Conservation (phyloP, 2,888 invertebrate species). For the Mythimna pallens region DNA sequence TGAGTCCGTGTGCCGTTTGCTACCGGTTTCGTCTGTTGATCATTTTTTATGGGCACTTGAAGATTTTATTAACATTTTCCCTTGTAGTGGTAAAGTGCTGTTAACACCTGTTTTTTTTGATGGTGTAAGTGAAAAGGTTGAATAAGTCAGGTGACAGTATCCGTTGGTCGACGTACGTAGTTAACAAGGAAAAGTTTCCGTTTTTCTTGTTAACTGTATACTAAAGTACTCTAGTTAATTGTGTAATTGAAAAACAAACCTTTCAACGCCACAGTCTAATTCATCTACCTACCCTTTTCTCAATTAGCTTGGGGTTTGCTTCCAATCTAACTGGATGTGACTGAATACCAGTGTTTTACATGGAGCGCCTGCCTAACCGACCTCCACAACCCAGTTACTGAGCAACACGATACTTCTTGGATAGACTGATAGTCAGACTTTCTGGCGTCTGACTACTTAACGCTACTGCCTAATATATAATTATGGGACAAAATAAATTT, state of each 20-base stretch:
- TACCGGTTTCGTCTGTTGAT: slow-evolving; percentile 62
- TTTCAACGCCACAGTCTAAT: no score
- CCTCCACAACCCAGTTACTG: no score
- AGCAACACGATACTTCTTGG: no score
- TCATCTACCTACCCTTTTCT: no score
- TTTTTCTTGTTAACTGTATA: background rate
- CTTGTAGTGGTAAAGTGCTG: slow-evolving; percentile 26
- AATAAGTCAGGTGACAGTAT: background rate
- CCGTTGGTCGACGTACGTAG: background rate
- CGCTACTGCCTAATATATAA: no score
- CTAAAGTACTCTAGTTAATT: background rate
- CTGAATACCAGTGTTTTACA: no score
- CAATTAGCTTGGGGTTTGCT: no score
- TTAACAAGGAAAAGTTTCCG: background rate
- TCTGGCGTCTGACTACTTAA: no score
- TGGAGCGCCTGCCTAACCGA: no score
- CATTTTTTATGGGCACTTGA: slow-evolving; percentile 57
- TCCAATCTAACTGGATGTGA: no score
- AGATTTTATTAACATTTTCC: slow-evolving; percentile 53
- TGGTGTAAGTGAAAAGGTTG: slow-evolving; percentile 9
- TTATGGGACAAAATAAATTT: no score
- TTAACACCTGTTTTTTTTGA: slow-evolving; percentile 34
- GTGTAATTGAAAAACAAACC: background rate
- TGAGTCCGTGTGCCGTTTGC: slow-evolving; percentile 61
- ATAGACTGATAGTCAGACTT: no score